These are phyloP conservation scores for Arctopsyche grandis DNA, from an alignment of 1,140 invertebrate species.

Conservation along the genomic window DNA sequence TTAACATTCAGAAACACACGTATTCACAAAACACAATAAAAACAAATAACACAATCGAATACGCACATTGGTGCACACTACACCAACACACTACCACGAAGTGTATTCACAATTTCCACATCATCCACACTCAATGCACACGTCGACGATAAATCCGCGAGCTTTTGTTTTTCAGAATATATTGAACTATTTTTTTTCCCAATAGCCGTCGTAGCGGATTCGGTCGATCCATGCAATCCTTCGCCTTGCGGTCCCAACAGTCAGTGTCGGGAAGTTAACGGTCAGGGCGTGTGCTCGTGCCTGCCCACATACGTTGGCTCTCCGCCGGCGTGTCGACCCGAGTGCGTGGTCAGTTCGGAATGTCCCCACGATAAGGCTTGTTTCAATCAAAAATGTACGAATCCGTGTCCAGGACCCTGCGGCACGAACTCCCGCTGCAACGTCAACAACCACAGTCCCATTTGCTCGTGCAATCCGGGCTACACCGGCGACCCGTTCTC, in stretches of 20 bases:
- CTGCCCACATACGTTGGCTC: slow-evolving; percentile 68
- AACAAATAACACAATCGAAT: no score
- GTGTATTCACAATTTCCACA: no score
- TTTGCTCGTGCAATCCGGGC: slow-evolving; percentile 70
- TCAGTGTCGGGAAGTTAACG: slow-evolving; percentile 68
- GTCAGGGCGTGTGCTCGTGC: slow-evolving; percentile 72
- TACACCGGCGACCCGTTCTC: slow-evolving; percentile 76
- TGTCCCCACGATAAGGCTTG: slow-evolving; percentile 72
- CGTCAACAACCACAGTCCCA: slow-evolving; percentile 72
- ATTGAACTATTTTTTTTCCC: slow-evolving; percentile 22
- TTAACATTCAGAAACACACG: slow-evolving; percentile 62
- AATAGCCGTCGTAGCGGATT: slow-evolving; percentile 53
- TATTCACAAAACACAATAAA: slow-evolving; percentile 6
- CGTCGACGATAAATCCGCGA: no score
- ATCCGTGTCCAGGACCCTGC: slow-evolving; percentile 77
- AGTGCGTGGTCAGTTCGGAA: slow-evolving; percentile 76
- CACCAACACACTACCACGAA: no score
- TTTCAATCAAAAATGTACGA: slow-evolving; percentile 73
- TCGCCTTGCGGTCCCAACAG: slow-evolving; percentile 76
- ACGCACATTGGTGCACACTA: no score
- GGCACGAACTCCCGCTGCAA: slow-evolving; percentile 70
- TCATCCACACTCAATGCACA: no score
- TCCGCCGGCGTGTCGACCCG: slow-evolving; percentile 74
- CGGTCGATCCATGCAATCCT: slow-evolving; percentile 68
- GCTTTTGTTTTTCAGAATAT: no score